These are phyloP conservation scores for Leptinotarsa haldemani DNA, from an alignment of 2,888 invertebrate genomes.

Conservation along the genomic window DNA sequence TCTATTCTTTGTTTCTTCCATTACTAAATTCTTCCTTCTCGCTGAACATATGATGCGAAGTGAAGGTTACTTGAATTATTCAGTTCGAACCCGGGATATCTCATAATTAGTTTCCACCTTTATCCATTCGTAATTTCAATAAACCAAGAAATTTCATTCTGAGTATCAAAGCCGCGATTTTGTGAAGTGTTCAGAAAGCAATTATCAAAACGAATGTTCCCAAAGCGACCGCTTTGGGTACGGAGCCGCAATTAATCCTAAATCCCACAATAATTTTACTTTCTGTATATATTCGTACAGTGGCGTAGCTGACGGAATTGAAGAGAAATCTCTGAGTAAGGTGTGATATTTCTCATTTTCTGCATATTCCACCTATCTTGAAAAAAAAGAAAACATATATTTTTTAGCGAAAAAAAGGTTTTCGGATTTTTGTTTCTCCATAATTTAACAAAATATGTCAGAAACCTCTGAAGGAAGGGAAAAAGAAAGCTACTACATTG, in stretches of 20 bases:
- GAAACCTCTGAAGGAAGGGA: too few species aligned
- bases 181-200: conserved; percentile 39
- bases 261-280: conserved; percentile 27
- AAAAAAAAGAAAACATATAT: too few species aligned
- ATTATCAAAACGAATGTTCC: conserved; percentile 38
- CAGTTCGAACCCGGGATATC: not conserved
- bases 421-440: too few species aligned
- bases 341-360: too few species aligned
- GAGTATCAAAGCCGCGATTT: conserved; percentile 35
- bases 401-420: too few species aligned
- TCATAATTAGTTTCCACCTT: conserved; percentile 28
- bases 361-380: too few species aligned
- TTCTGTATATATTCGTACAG: conserved; percentile 2
- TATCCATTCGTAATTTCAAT: conserved; percentile 33
- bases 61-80: not conserved
- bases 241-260: conserved; percentile 24
- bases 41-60: not conserved
- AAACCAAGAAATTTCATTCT: conserved; percentile 34
- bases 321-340: not conserved
- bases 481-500: too few species aligned
- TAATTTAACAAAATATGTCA: too few species aligned
- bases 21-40: not conserved
- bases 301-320: not conserved
- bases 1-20: not conserved
- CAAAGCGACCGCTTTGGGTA: conserved; percentile 32